Percentiles rank a stretch among this genome's conserved stretches.
phyloP scores from a whole-genome alignment of 1,140 invertebrate species.

The Camponotus floridanus region DNA sequence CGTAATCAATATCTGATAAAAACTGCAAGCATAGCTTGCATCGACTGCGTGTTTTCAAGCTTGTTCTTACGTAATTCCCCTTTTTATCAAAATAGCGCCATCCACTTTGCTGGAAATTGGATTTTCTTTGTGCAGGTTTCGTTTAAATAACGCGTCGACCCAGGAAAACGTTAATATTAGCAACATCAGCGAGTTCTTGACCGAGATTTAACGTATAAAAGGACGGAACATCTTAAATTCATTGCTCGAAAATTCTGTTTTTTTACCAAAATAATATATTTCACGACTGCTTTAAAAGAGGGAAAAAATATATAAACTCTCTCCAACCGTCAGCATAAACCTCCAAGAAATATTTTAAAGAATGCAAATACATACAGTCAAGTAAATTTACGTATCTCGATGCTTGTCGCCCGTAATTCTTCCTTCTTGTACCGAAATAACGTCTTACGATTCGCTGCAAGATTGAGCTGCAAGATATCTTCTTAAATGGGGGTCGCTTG shows the following conservation, averaged over 20 bases:
- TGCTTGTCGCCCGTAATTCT: background rate
- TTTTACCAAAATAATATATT: background rate
- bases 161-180: background rate
- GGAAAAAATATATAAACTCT: background rate
- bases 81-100: background rate
- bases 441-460: slow-evolving; percentile 13
- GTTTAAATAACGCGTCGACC: background rate
- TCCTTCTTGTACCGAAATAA: slow-evolving; percentile 10
- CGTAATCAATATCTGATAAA: background rate
- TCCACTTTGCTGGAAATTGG: slow-evolving; percentile 4
- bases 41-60: background rate
- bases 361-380: background rate
- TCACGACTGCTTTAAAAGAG: background rate
- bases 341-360: background rate
- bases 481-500: background rate
- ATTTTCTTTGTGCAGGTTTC: background rate
- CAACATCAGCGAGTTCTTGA: background rate
- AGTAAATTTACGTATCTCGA: background rate
- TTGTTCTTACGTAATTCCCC: background rate
- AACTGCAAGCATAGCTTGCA: background rate
- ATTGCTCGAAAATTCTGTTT: background rate
- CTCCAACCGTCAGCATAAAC: background rate
- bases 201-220: background rate
- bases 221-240: background rate
- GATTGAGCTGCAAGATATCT: slow-evolving; percentile 11